These are phyloP conservation scores for Paracyclopina nana DNA, from an alignment of 1,140 invertebrate species.

Conservation along the genomic window DNA sequence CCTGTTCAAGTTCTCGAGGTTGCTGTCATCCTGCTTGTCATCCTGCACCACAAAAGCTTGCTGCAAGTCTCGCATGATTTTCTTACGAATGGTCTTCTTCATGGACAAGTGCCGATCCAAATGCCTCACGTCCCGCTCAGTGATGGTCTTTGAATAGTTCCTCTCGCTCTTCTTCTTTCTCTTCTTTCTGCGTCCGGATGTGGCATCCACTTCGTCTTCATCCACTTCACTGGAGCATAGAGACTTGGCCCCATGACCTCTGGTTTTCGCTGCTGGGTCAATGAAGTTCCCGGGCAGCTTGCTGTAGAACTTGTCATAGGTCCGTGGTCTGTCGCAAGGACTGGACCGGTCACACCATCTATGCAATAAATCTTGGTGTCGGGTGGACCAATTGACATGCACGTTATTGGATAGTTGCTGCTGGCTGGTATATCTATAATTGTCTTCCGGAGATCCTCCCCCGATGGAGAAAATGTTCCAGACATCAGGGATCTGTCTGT, in stretches of 20 bases:
- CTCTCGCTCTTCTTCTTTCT: neutral
- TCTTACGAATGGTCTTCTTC: constrained; percentile 66
- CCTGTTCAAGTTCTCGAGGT: too few relatives aligned
- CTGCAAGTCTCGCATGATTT: constrained; percentile 58
- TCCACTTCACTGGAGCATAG: neutral
- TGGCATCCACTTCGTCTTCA: neutral
- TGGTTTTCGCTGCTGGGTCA: neutral
- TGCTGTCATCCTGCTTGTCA: too few relatives aligned
- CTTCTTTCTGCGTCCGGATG: neutral
- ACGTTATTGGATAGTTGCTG: neutral
- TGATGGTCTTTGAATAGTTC: constrained; percentile 34
- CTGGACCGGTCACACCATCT: neutral
- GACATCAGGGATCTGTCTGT: neutral
- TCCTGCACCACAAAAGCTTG: constrained; percentile 50
- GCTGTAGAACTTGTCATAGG: neutral
- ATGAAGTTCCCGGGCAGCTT: neutral
- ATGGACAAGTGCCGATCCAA: constrained; percentile 57
- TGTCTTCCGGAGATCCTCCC: neutral
- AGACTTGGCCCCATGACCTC: too few relatives aligned
- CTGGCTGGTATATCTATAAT: neutral
- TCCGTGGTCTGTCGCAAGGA: neutral
- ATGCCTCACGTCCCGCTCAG: constrained; percentile 47
- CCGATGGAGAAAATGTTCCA: neutral
- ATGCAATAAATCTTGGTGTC: neutral
- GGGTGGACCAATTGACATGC: neutral